Conservation (phyloP, 2,888 invertebrate genomes). For the Drosophila fulvimacula region DNA sequence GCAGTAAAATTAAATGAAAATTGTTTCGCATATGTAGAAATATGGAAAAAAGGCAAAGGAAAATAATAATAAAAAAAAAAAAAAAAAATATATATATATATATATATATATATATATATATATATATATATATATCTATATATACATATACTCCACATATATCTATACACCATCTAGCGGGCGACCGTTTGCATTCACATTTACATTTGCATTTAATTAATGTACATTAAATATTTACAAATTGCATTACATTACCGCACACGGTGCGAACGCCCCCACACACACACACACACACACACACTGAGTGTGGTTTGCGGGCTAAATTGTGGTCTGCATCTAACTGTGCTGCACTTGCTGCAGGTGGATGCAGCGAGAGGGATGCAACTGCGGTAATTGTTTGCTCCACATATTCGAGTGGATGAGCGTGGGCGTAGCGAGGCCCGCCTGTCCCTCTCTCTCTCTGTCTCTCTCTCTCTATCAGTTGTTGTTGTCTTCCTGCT, state of each 20-base stretch:
- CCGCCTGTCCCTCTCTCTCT: not conserved
- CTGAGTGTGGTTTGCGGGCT: constrained; percentile 17
- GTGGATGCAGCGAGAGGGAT: constrained; percentile 1
- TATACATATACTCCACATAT: not conserved
- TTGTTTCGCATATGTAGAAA: constrained; percentile 42
- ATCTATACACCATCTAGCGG: not conserved
- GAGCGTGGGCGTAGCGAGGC: constrained; percentile 19
- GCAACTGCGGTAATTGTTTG: constrained; percentile 32
- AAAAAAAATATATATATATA: not conserved
- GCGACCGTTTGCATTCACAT: constrained; percentile 42
- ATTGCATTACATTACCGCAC: constrained; percentile 67
- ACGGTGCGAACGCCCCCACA: constrained; percentile 25
- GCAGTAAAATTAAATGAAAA: constrained; percentile 75
- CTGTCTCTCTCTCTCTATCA: not conserved
- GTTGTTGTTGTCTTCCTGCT: not conserved
- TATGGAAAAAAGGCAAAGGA: constrained; percentile 14
- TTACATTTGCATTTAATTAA: constrained; percentile 76
- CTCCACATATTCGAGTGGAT: constrained; percentile 39
- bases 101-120: not conserved
- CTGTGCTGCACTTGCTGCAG: constrained; percentile 1
- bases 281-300: not conserved
- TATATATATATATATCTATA: not conserved
- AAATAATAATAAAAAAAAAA: constrained; percentile 8
- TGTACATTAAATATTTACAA: constrained; percentile 77
- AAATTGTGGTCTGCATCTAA: constrained; percentile 1